Evolutionary conservation across 2,797 vertebrate genomes (phyloP), one percentile per base, ranked within the genome.

Genomic region (Simalia tracyae): DNA sequence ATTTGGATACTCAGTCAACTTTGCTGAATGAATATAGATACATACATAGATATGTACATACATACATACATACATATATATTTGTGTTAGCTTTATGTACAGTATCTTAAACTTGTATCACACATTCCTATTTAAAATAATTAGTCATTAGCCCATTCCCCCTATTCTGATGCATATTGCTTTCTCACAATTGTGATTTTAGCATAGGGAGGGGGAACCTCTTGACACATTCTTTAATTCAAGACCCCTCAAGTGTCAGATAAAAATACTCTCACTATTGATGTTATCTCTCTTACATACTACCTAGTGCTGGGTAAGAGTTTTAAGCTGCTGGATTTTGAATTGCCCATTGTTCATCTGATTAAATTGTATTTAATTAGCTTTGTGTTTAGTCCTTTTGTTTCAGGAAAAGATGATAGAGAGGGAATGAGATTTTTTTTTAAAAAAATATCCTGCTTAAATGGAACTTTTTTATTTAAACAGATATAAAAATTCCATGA

Each of bases 381-480:
- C 96, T 96, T 96, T 95, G 93, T 93, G 92, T 96, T 97, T 94
- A 0, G 0, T 96, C 94, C 94, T 97, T 97, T 97, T 97, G 96
- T 97, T 97, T 97, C 92, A 59, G 50, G 91, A 1, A 91, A 97
- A 94, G 94, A 96, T 90, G 91, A 89, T 4, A 92, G 92, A 72
- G 89, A 61, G 4, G 50, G 10, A 4, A 5, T 17, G 11, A 10
- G n/a, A 42, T 93, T 93, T 91, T 96, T 91, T 93, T 91, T 96
- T 76, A 63, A 93, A 95, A 95, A 94, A 91, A 94, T 95, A 95
- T 50, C 64, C 88, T 86, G 87, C 92, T 94, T 94, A 96, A 97
- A 96, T 94, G 96, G 96, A 96, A 94, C 95, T 91, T 94, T 92
- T 22, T 96, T 96, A 94, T 97, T 97, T 97, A 97, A 97, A 97